Percentiles rank a stretch among this genome's conserved stretches.
phyloP scores from a whole-genome alignment of 2,797 vertebrate species.

The Parambassis ranga region DNA sequence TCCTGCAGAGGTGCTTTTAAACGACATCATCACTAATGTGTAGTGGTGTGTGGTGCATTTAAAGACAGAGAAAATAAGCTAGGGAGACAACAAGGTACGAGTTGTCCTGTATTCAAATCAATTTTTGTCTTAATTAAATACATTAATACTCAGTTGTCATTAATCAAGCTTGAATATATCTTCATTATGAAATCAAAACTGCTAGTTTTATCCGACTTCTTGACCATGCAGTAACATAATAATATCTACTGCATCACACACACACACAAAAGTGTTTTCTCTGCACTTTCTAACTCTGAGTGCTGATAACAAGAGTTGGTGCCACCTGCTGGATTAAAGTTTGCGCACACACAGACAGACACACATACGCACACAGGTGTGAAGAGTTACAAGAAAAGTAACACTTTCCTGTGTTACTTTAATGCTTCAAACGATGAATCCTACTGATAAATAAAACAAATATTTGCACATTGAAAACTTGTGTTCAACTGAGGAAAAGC shows the following conservation, averaged over 20 bases:
- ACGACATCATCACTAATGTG: slow-evolving; percentile 6
- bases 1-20: slow-evolving; percentile 7
- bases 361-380: not conserved
- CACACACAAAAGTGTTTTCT: not conserved
- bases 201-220: not conserved
- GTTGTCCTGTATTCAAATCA: not conserved
- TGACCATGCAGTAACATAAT: not conserved
- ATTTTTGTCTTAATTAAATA: too few species aligned
- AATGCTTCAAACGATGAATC: not conserved
- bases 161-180: too few species aligned
- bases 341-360: not conserved
- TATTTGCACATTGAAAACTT: slow-evolving; percentile 19
- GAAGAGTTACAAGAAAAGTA: not conserved
- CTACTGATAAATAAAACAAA: slow-evolving; percentile 4
- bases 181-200: not conserved
- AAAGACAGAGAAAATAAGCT: not conserved
- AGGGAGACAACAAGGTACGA: not conserved
- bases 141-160: too few species aligned
- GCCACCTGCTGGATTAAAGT: slow-evolving; percentile 63
- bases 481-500: slow-evolving; percentile 8
- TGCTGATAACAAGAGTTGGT: slow-evolving; percentile 32
- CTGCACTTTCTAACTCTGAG: not conserved
- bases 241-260: not conserved
- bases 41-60: not conserved
- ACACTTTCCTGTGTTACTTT: not conserved